phyloP scores from a whole-genome alignment of 2,888 invertebrate species.

The Hipparchia sbordonii region DNA sequence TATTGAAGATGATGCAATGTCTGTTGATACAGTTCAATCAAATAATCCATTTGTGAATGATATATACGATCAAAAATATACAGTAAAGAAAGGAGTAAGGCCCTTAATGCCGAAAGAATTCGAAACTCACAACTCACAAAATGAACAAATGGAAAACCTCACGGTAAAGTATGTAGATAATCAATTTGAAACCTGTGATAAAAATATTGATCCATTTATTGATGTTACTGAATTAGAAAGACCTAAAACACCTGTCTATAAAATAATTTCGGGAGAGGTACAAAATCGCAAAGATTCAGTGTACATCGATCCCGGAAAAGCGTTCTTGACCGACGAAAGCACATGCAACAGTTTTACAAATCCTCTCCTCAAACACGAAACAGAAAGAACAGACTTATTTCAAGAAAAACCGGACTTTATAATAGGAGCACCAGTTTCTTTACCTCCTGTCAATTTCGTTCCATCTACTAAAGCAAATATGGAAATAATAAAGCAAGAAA shows the following conservation, averaged over 20 bases:
- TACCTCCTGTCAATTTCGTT: conserved; percentile 64
- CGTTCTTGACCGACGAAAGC: conserved; percentile 50
- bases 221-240: conserved; percentile 48
- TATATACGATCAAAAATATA: conserved; percentile 55
- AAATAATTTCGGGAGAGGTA: conserved; percentile 65
- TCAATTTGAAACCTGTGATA: conserved; percentile 13
- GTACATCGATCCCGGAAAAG: conserved; percentile 53
- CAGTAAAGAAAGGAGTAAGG: conserved; percentile 59
- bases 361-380: conserved; percentile 56
- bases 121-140: conserved; percentile 69
- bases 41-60: conserved; percentile 68
- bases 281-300: conserved; percentile 56
- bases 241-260: conserved; percentile 73
- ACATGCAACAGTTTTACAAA: conserved; percentile 65
- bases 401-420: conserved; percentile 67
- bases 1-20: conserved; percentile 52
- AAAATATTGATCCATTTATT: conserved; percentile 36
- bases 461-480: conserved; percentile 51
- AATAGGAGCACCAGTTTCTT: conserved; percentile 79
- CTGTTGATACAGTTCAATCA: conserved; percentile 50
- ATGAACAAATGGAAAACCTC: conserved; percentile 54
- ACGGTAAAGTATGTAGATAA: conserved; percentile 25
- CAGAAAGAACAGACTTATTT: conserved; percentile 14
- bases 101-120: conserved; percentile 67
- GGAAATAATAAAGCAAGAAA: conserved; percentile 5